These are phyloP conservation scores for Ivindomyrus marchei DNA, from an alignment of 2,113 vertebrate genomes.

Conservation along the genomic window DNA sequence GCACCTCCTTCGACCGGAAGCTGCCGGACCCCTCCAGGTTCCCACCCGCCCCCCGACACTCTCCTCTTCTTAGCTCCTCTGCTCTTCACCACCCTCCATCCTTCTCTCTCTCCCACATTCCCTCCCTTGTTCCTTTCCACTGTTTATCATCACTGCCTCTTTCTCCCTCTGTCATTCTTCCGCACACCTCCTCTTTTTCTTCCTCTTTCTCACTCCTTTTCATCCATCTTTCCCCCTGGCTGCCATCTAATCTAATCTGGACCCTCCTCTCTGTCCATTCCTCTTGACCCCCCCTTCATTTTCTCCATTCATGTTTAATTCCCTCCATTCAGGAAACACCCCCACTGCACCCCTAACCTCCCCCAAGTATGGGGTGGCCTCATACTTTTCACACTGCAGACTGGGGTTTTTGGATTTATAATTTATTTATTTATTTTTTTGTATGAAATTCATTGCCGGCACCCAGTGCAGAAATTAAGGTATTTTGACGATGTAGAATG, in stretches of 20 bases:
- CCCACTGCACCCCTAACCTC: not conserved
- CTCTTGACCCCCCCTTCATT: not conserved
- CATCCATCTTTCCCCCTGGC: not conserved
- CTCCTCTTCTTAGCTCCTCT: not conserved
- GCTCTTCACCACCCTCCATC: not conserved
- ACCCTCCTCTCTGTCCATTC: conserved; percentile 15
- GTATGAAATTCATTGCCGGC: not conserved
- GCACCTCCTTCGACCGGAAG: conserved; percentile 92
- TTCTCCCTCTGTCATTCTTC: not conserved
- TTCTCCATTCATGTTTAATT: not conserved
- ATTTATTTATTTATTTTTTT: not conserved
- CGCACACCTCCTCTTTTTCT: conserved; percentile 6
- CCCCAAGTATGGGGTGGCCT: not conserved
- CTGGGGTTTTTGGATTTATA: not conserved
- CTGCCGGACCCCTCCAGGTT: conserved; percentile 87
- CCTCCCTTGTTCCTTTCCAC: not conserved
- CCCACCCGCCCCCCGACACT: not conserved
- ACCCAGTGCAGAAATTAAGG: not conserved
- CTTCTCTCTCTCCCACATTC: not conserved
- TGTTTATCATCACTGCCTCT: conserved; percentile 35
- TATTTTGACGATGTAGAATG: not conserved
- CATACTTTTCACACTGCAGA: not conserved
- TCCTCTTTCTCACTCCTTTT: not conserved
- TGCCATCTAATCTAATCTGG: not conserved
- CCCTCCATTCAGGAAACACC: not conserved